Evolutionary conservation across 2,113 vertebrate genomes (phyloP).

Genomic region (Callipepla squamata): DNA sequence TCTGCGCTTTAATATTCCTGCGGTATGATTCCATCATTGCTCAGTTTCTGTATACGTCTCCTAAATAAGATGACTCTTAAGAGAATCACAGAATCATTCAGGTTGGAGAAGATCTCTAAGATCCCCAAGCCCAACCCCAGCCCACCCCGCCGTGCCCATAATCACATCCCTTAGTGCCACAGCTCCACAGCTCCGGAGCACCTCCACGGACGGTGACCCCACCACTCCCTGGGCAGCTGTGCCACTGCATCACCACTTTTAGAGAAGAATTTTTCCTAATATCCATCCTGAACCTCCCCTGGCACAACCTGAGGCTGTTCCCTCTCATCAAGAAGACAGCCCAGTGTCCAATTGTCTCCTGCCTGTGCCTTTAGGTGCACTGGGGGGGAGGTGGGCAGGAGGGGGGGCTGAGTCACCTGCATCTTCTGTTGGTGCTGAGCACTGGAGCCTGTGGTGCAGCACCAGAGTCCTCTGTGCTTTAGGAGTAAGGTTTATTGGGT

Average conservation of each 20-base stretch:
- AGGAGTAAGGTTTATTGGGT: neutral
- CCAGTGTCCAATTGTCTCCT: neutral
- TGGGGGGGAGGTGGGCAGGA: neutral
- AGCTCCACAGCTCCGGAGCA: no score
- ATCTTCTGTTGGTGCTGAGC: neutral
- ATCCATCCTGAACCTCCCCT: no score
- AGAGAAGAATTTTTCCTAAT: no score
- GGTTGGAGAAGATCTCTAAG: no score
- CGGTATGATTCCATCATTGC: accelerated
- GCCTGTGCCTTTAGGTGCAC: accelerated
- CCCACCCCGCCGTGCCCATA: no score
- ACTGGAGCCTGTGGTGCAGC: accelerated
- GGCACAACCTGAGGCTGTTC: no score
- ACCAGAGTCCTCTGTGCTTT: neutral
- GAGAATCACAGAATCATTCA: neutral
- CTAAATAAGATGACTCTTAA: neutral
- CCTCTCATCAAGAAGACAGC: neutral
- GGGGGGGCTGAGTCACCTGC: neutral
- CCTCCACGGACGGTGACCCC: no score
- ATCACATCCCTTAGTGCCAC: no score
- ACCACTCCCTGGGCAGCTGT: no score
- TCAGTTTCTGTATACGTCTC: neutral
- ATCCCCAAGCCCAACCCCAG: no score
- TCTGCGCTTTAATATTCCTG: neutral
- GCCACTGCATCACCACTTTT: no score